These are phyloP conservation scores for Phaedon cochleariae DNA, from an alignment of 2,888 invertebrate genomes.

Conservation along the genomic window DNA sequence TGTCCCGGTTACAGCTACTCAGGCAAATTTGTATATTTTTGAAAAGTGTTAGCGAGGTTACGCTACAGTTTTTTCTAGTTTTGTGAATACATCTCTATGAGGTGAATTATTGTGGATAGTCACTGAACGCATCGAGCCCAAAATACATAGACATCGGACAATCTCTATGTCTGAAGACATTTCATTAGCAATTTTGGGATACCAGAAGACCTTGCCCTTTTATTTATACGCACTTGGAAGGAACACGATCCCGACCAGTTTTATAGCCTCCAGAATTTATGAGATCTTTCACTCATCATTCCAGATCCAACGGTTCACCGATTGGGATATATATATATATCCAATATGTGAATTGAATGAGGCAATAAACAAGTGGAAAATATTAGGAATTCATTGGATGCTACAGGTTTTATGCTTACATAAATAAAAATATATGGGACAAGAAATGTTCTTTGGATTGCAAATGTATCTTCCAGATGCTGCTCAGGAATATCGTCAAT, in stretches of 20 bases:
- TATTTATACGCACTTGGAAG: neutral
- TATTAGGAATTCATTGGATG: constrained; percentile 32
- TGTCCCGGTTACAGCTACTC: too few species aligned
- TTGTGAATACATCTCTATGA: too few species aligned
- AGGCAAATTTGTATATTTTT: too few species aligned
- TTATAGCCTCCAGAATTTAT: constrained; percentile 12
- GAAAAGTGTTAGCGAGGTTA: too few species aligned
- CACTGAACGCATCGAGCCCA: too few species aligned
- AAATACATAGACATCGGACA: too few species aligned
- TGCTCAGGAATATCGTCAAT: too few species aligned
- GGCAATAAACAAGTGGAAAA: constrained; percentile 46
- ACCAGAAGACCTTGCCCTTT: neutral
- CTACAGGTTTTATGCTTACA: constrained; percentile 19
- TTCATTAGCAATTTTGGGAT: neutral
- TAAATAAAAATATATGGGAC: neutral
- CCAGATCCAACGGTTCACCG: constrained; percentile 31
- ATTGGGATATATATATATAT: constrained; percentile 49
- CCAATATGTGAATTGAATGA: constrained; percentile 51
- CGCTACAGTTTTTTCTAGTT: too few species aligned
- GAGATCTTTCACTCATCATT: neutral
- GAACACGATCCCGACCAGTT: neutral
- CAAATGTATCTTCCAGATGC: too few species aligned
- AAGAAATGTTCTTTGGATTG: neutral
- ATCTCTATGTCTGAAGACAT: neutral
- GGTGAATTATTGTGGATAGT: too few species aligned